These are phyloP conservation scores for Calidris pugnax DNA, from an alignment of 2,113 vertebrate genomes.

Conservation along the genomic window DNA sequence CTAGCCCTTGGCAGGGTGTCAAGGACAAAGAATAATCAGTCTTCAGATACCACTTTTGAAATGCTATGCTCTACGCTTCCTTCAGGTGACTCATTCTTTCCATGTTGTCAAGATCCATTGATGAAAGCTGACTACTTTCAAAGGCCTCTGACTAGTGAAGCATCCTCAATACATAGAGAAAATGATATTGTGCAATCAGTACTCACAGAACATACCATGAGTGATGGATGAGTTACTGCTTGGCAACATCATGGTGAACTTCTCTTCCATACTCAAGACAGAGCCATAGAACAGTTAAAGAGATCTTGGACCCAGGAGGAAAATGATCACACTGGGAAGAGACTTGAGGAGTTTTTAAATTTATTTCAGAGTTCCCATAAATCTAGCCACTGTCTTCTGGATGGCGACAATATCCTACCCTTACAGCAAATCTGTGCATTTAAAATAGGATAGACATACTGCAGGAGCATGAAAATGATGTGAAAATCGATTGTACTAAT, in stretches of 20 bases:
- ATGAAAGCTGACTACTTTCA: constrained; percentile 75
- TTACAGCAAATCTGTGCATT: constrained; percentile 16
- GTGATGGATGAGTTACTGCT: constrained; percentile 44
- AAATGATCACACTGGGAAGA: neutral
- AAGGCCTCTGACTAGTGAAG: constrained; percentile 66
- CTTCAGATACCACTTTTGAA: constrained; percentile 73
- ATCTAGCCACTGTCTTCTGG: constrained; percentile 37
- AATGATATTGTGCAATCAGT: constrained; percentile 42
- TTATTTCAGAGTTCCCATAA: neutral
- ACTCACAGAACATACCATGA: constrained; percentile 29
- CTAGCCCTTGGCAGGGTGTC: constrained; percentile 76
- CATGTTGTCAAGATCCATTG: constrained; percentile 68
- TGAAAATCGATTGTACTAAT: constrained; percentile 40
- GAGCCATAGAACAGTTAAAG: neutral
- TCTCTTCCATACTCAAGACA: neutral
- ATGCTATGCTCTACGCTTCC: constrained; percentile 52
- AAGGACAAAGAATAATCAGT: constrained; percentile 78
- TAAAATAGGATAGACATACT: neutral
- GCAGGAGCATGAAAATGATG: constrained; percentile 38
- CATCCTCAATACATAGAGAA: constrained; percentile 24
- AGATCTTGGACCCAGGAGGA: neutral
- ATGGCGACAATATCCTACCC: neutral
- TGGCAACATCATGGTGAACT: neutral
- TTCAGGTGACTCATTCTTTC: constrained; percentile 75
- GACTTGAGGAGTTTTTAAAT: neutral